Evolutionary conservation across 30 jellyfish, hydroid and myxozoan genomes (phyloP), one percentile per base, ranked within the genome.

Genomic region (Turritopsis rubra): DNA sequence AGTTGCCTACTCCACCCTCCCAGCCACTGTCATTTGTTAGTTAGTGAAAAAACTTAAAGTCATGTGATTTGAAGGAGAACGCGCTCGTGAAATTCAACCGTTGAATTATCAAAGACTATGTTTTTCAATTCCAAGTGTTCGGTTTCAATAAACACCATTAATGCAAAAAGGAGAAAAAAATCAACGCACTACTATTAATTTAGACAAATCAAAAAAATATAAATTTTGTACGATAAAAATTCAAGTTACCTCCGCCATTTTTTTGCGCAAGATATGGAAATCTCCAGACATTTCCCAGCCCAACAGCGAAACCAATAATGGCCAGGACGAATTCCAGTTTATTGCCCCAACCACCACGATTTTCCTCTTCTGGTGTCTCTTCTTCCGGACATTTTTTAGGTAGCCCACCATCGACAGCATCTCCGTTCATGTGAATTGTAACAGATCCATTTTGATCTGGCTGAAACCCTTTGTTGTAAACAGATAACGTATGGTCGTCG

Each of bases 281-380:
- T 71, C 97, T 83, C 97, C 97, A 91, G 16, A 91, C 97, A 75
- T 91, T 91, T 52, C 97, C 97, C 71, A 91, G 96, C 1, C 97
- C 97, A 84, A 91, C 97, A 20, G 97, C 97, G 82, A 84, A 91
- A 1, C 97, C 96, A 77, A 91, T 72, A 81, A 91, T 91, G 25
- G 97, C 97, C 9, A 91, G 84, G 31, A 91, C 79, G 75, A 91
- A 91, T 85, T 91, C 97, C 4, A 91, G 27, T 79, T 91, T 91
- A 54, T 91, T 91, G 16, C 97, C 97, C 97, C 97, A 91, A 28
- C 96, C 95, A 21, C 86, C 96, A 41, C 97, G 28, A 27, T 27
- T 68, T 22, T 68, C 77, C 28, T 68, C 77, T 68, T 68, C 77
- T 19, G 77, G 77, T 22, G 16, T 68, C 30, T 68, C 77, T 41